Base-by-base conservation (phyloP, 2,113 vertebrate species). In the Crotalus horridus region DNA sequence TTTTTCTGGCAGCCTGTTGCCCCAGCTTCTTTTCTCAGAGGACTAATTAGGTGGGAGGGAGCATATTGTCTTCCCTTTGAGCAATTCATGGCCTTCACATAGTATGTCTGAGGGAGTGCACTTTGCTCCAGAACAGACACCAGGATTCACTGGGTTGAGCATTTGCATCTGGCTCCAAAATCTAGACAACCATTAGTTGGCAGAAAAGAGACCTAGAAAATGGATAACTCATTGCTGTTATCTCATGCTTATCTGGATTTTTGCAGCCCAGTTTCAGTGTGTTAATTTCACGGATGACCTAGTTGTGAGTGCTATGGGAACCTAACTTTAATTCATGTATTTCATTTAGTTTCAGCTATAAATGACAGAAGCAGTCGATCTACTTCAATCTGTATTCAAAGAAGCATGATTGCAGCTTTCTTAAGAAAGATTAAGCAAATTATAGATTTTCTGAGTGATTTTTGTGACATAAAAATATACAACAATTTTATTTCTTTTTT, bases 401-500 rank as follows among this genome's bases (percentile, higher is more conserved):
- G 39, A 33, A 92, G 8, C 39, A 51, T 23, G 59, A 24, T 33
- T 39, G 29, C 1, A 81, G 61, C 23, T 74, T 74, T 51, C 64
- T 81, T 74, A 95, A 87, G 0, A 1, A 39, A 87, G 55, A 90
- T 94, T 39, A 59, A 93, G 95, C 88, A 94, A 87, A 89, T 59
- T 91, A 92, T 48, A 89, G 53, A 51, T 46, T 58, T 91, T 93
- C 91, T 48, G 90, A 93, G 48, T 92, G 85, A 92, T 95, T 39
- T 39, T 39, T 39, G 39, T 39, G 39, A 39, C 39, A 20, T 92
- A 64, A 85, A 51, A 89, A 88, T 94, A 51, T 85, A 43, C 95
- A 95, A 95, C 94, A 94, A 94, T 94, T 93, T 92, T 87, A 94
- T 95, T 95, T 93, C 59, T 59, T 1, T 86, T 69, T 86, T 88